Evolutionary conservation across 2,113 vertebrate species (phyloP), one percentile per base, ranked within the genome.

Genomic region (Laticauda colubrina): DNA sequence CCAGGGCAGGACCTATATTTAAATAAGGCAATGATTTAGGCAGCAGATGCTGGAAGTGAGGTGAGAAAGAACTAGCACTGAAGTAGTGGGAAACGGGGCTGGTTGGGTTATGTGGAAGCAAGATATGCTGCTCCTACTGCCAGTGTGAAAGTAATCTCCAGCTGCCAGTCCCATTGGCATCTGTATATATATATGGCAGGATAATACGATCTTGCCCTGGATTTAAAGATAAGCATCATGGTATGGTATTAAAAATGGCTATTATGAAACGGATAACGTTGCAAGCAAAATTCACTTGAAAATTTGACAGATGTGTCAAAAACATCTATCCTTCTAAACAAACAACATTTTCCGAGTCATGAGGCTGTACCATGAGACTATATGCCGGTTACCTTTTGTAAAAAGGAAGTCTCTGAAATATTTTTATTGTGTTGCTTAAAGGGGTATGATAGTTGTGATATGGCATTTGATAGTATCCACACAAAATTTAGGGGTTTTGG

Each of bases 231-330:
- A 2, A 69, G 1, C 29, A 94, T 57, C 23, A 26, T 20, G 75
- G 15, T 0, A 0, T 90, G 87, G 90, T 0, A 0, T 5, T 0
- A 85, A 88, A 86, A 24, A 69, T 88, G 93, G 91, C 89, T 95
- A 48, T 55, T 89, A 85, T 94, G 88, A 86, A 75, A 54, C 56
- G 51, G 56, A 8, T 75, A 69, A 59, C 53, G 43, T 89, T 4
- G 0, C 89, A 94, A 89, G 57, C 61, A 87, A 59, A 91, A 23
- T 12, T 93, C 14, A 8, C 45, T 45, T 92, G 57, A 14, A 90
- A 87, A 34, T 88, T 54, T 26, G 75, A 86, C 75, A 43, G 69
- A 39, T 81, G 18, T 81, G 8, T 81, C 75, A 81, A 81, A 81
- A 92, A 26, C 10, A 85, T 85, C 34, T 29, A 89, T n/a, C 15